Conservation (phyloP, 2,888 invertebrate genomes). For the Philereme transversata region DNA sequence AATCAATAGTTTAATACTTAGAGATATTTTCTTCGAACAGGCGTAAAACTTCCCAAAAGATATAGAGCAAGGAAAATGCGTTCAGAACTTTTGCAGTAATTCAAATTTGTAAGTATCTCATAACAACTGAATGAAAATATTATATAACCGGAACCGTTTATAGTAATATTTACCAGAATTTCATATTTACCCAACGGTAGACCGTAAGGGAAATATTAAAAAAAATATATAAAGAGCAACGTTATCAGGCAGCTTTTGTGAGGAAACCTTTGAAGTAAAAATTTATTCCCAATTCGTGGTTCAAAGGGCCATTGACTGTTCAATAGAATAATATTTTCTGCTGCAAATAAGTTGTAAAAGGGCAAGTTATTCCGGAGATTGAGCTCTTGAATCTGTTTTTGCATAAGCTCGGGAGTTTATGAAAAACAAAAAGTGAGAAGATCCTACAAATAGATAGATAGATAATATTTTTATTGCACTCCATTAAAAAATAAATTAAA, state of each 20-base stretch:
- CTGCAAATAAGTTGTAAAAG: constrained; percentile 26
- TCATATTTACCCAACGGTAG: constrained; percentile 5
- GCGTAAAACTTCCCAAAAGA: too few species aligned
- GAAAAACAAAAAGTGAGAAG: too few species aligned
- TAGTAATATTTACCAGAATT: constrained; percentile 1
- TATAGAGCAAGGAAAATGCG: neutral
- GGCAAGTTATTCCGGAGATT: constrained; percentile 20
- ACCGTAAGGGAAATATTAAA: constrained; percentile 11
- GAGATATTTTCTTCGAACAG: too few species aligned
- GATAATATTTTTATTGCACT: too few species aligned
- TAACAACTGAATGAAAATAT: neutral
- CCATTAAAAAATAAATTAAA: too few species aligned
- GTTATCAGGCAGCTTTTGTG: constrained; percentile 47
- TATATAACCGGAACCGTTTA: neutral
- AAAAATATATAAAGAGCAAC: constrained; percentile 37
- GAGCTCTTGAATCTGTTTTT: constrained; percentile 27
- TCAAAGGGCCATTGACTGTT: constrained; percentile 43
- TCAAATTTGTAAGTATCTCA: neutral
- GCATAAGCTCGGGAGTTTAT: constrained; percentile 16
- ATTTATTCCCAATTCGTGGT: constrained; percentile 45
- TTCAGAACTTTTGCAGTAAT: neutral
- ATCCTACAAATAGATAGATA: too few species aligned
- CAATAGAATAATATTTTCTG: constrained; percentile 41
- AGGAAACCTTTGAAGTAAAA: constrained; percentile 48
- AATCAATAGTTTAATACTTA: too few species aligned